A percentile compares a stretch with the other conserved stretches of the same genome.
Conservation (phyloP, 2,797 vertebrate species). For the Numenius phaeopus region DNA sequence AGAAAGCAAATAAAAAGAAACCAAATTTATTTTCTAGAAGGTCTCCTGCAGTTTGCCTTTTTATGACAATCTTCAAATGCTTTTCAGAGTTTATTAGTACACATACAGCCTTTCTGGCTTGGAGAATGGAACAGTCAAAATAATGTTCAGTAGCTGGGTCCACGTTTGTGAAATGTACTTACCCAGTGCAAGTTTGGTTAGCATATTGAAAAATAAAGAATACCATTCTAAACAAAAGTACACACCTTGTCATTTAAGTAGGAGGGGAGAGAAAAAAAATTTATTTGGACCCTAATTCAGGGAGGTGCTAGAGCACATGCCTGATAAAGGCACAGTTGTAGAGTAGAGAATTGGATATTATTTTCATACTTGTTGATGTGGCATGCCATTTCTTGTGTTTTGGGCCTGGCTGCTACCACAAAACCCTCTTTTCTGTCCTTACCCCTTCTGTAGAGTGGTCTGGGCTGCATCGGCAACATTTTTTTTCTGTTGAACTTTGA, state of each 20-base stretch:
- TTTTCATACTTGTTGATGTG: background rate
- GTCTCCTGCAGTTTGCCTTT: background rate
- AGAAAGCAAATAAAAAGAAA: background rate
- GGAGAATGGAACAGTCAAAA: background rate
- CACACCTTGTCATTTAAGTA: background rate
- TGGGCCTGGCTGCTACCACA: background rate
- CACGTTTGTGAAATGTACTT: background rate
- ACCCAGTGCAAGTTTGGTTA: background rate
- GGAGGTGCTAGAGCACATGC: background rate
- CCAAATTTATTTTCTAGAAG: background rate
- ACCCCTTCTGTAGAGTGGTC: background rate
- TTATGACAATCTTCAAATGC: background rate
- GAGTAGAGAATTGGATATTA: background rate
- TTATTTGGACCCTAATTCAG: background rate
- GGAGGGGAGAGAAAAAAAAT: background rate
- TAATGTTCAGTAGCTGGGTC: background rate
- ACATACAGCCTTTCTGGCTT: background rate
- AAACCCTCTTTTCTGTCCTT: background rate
- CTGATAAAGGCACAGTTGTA: background rate
- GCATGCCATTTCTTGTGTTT: background rate
- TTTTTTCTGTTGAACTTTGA: background rate
- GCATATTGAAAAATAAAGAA: background rate
- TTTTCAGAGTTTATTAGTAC: background rate
- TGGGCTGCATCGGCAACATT: accelerated
- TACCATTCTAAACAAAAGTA: background rate